These are phyloP conservation scores for Emydura subglobosa DNA, from an alignment of 2,113 vertebrate species.

Conservation along the genomic window DNA sequence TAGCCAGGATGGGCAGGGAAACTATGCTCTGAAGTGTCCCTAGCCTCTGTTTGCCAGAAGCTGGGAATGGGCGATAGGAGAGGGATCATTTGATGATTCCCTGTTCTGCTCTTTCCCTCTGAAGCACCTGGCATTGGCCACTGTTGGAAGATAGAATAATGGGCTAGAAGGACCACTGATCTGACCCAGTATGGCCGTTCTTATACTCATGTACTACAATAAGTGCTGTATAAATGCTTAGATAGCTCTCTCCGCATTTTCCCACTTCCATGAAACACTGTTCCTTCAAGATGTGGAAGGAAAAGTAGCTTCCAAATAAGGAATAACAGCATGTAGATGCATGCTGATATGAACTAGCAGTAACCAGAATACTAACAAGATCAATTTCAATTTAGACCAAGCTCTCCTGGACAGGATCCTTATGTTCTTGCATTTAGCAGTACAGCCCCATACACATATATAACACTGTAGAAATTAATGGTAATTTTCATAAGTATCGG, in stretches of 20 bases:
- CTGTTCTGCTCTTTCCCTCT: no score
- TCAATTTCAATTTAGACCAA: not conserved
- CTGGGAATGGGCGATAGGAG: no score
- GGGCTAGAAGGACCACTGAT: no score
- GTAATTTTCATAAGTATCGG: not conserved
- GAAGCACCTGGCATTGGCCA: no score
- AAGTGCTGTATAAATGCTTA: not conserved
- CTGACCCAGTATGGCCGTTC: no score
- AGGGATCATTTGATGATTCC: no score
- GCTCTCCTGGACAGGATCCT: not conserved
- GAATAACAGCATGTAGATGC: not conserved
- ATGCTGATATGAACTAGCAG: not conserved
- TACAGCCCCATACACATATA: not conserved
- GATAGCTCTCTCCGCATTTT: not conserved
- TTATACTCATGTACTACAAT: not conserved
- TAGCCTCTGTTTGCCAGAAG: no score
- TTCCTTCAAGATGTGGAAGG: not conserved
- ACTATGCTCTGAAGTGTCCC: no score
- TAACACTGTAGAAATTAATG: not conserved
- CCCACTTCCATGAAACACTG: not conserved
- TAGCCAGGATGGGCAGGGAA: no score
- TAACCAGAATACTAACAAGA: slow-evolving; percentile 8
- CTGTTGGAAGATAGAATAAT: no score
- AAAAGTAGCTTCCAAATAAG: slow-evolving; percentile 29
- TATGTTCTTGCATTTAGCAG: not conserved